Base-by-base conservation (phyloP, 2,797 vertebrate genomes). In the Kryptopterus vitreolus region DNA sequence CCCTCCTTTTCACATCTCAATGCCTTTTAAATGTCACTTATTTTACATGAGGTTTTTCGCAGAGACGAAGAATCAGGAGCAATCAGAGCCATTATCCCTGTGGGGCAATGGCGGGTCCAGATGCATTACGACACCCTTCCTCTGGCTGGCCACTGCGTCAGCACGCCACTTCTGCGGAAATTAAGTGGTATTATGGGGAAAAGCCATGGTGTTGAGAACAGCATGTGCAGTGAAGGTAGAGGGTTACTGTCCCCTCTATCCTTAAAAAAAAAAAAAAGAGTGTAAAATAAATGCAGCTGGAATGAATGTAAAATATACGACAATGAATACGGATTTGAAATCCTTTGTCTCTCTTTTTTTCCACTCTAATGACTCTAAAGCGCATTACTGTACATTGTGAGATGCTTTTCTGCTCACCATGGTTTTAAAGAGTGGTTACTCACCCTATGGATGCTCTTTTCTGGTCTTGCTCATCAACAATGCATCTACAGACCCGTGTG, bases 141-240 rank as follows among this genome's bases (percentile, higher is more conserved):
- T 92, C 93, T 87, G 91, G 92, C 93, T 92, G 88, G 94, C 93
- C 92, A 94, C 92, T 92, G 92, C 94, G 94, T 94, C 95, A 95
- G 94, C 93, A 91, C 61, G 92, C 95, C 93, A 94, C 95, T 95
- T 96, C 94, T 94, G 91, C 90, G 94, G 94, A 95, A 96, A 97
- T 97, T 96, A 97, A 97, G 95, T 96, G 94, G 94, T 94, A 95
- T 96, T 96, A 95, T 92, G 89, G 93, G 95, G 93, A 95, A 95
- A 96, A 95, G 95, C 94, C 95, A 94, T 94, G 95, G 95, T 95
- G 95, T 96, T 96, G 94, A 94, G 95, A 96, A 97, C 96, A 96
- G 96, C 96, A 96, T 97, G 96, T 95, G 94, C 94, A 95, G 95
- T 92, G 83, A 95, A 94, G 94, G 95, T 95, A 95, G 95, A 95